phyloP scores from a whole-genome alignment of 2,888 invertebrate genomes.

The Ctena decussata region DNA sequence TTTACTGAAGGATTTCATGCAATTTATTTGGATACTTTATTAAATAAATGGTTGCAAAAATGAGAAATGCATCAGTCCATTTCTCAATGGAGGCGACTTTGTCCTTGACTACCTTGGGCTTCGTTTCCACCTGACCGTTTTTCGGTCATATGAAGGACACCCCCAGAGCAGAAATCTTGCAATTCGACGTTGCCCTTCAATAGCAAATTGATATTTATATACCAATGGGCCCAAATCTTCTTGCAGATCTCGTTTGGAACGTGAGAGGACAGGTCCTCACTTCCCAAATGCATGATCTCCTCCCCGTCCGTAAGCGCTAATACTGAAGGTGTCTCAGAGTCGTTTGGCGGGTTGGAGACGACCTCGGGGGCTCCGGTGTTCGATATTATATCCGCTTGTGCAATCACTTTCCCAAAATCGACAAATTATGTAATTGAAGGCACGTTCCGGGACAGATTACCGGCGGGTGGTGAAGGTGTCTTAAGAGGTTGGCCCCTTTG shows the following conservation, averaged over 20 bases:
- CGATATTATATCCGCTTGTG: no score
- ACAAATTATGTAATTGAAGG: no score
- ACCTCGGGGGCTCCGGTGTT: no score
- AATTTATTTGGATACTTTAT: slow-evolving; percentile 21
- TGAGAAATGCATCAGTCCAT: slow-evolving; percentile 49
- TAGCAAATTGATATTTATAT: slow-evolving; percentile 8
- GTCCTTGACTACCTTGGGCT: slow-evolving; percentile 2
- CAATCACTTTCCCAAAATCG: no score
- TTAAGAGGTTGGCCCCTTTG: no score
- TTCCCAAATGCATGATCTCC: background rate
- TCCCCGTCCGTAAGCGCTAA: background rate
- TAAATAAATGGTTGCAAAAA: slow-evolving; percentile 30
- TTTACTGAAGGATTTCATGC: slow-evolving; percentile 41
- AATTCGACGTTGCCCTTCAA: slow-evolving; percentile 24
- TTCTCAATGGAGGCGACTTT: slow-evolving; percentile 13
- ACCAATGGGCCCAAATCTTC: slow-evolving; percentile 16
- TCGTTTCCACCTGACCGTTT: no score
- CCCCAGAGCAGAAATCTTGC: background rate
- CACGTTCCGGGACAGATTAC: no score
- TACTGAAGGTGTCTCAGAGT: no score
- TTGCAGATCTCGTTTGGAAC: slow-evolving; percentile 16
- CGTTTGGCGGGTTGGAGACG: no score
- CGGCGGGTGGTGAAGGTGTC: no score
- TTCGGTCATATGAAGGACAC: background rate
- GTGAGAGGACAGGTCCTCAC: slow-evolving; percentile 17